Conservation (phyloP, 2,113 vertebrate species). For the Lampris megalopsis region DNA sequence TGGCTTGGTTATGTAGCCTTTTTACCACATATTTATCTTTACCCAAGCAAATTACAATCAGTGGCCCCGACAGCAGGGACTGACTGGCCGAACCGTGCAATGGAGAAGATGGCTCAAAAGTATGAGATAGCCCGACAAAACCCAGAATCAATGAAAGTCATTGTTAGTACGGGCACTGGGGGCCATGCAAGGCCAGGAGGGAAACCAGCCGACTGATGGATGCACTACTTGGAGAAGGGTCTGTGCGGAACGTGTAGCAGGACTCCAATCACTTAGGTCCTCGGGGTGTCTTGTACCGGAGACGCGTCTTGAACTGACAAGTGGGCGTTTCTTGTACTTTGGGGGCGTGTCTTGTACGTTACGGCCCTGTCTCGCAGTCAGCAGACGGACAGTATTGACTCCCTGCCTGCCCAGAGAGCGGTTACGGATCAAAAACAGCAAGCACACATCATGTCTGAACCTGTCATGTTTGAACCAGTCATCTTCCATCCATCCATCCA, state of each 20-base stretch:
- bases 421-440: too few species aligned
- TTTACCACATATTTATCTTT: not conserved
- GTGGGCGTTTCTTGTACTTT: too few species aligned
- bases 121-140: constrained; percentile 10
- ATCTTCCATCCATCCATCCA: too few species aligned
- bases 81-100: constrained; percentile 10
- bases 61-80: constrained; percentile 13
- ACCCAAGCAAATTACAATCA: not conserved
- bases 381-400: too few species aligned
- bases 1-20: not conserved
- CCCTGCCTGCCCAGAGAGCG: too few species aligned
- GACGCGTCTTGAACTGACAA: too few species aligned
- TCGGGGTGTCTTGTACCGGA: too few species aligned
- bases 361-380: too few species aligned
- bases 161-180: constrained; percentile 42
- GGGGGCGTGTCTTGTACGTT: too few species aligned
- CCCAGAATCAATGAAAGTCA: constrained; percentile 14
- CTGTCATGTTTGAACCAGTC: too few species aligned
- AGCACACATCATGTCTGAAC: too few species aligned
- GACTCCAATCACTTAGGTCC: too few species aligned
- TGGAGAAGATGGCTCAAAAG: not conserved
- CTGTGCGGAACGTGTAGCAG: constrained; percentile 37
- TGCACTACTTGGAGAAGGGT: not conserved
- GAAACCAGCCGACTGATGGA: not conserved
- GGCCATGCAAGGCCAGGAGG: constrained; percentile 2